Conservation (phyloP, 2,888 invertebrate species). For the Drosophila aldrichi region DNA sequence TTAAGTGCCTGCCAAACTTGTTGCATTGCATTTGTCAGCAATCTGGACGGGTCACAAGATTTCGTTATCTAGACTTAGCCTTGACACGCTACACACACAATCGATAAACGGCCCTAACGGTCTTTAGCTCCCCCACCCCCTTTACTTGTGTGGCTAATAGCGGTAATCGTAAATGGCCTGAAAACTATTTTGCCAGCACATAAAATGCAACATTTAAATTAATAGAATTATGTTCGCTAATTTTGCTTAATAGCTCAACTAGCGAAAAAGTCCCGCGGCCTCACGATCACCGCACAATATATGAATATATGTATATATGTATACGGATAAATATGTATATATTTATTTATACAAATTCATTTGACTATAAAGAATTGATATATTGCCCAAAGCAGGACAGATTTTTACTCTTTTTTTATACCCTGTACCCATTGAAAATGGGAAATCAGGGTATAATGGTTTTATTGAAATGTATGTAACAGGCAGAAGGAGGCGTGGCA, state of each 20-base stretch:
- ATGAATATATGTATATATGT: not conserved
- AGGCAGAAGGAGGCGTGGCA: no score
- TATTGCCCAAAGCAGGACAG: constrained; percentile 39
- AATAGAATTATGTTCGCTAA: constrained; percentile 67
- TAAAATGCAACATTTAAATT: constrained; percentile 64
- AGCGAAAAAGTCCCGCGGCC: constrained; percentile 17
- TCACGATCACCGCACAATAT: constrained; percentile 1
- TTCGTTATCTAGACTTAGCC: constrained; percentile 44
- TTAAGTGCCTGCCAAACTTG: constrained; percentile 32
- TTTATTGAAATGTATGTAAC: no score
- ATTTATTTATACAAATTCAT: not conserved
- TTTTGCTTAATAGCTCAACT: constrained; percentile 46
- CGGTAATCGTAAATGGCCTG: constrained; percentile 40
- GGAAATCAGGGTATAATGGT: no score
- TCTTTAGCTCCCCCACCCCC: not conserved
- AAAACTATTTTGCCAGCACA: constrained; percentile 40
- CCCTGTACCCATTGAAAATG: no score
- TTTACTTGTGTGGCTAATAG: constrained; percentile 14
- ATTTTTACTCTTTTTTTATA: not conserved
- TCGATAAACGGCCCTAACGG: constrained; percentile 21
- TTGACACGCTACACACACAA: constrained; percentile 35
- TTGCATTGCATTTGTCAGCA: constrained; percentile 43
- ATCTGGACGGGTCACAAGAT: constrained; percentile 36
- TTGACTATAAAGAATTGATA: constrained; percentile 32
- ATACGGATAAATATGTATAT: constrained; percentile 3